phyloP scores from a whole-genome alignment of 2,113 vertebrate genomes.

The Physeter macrocephalus region DNA sequence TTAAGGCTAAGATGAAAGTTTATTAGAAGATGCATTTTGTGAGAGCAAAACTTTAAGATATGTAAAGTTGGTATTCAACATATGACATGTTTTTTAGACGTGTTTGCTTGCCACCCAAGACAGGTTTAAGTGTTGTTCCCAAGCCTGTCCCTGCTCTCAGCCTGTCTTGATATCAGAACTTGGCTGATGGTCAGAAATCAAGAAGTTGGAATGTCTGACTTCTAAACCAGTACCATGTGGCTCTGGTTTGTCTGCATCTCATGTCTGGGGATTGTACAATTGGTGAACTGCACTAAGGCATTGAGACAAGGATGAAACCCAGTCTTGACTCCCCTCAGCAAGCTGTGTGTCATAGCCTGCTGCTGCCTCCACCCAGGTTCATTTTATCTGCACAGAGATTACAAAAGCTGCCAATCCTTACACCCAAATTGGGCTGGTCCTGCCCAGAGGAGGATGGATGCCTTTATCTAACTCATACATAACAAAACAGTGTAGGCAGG shows the following conservation, averaged over 20 bases:
- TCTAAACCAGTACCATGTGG: background rate
- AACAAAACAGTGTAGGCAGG: background rate
- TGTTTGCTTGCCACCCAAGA: background rate
- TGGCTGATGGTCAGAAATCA: background rate
- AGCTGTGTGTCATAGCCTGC: accelerated
- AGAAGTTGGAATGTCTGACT: background rate
- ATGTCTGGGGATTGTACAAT: too few species aligned
- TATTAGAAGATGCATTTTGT: background rate
- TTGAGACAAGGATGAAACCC: background rate
- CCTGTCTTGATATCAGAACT: background rate
- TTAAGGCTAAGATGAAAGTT: background rate
- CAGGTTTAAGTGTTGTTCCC: background rate
- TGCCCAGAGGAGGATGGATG: background rate
- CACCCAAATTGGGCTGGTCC: background rate
- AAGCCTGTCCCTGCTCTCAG: too few species aligned
- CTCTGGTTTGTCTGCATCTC: background rate
- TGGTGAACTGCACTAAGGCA: background rate
- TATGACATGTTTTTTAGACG: background rate
- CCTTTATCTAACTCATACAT: background rate
- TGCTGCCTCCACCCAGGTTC: too few species aligned
- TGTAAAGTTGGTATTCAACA: too few species aligned
- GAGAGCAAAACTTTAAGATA: background rate
- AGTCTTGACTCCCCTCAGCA: accelerated
- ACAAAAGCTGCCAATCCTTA: background rate
- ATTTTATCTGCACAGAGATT: background rate